A percentile compares a stretch with the other conserved stretches of the same genome.
phyloP scores from a whole-genome alignment of 1,140 invertebrate genomes.

The Euwallacea similis region DNA sequence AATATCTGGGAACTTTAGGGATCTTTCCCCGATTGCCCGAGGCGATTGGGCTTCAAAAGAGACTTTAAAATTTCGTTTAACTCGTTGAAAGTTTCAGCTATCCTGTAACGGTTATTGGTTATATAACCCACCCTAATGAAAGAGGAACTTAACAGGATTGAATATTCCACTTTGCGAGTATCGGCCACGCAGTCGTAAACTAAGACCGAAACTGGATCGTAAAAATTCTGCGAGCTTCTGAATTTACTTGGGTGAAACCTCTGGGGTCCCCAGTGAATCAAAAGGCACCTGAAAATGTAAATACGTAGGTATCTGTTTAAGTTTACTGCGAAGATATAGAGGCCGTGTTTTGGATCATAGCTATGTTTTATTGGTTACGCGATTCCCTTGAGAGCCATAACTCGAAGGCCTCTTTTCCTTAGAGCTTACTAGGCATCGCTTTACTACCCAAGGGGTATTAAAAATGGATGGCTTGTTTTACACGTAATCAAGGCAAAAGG shows the following conservation, averaged over 20 bases:
- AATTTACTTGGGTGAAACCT: slow-evolving; percentile 22
- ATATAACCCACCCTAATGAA: background rate
- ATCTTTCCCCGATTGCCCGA: slow-evolving; percentile 2
- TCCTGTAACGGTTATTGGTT: background rate
- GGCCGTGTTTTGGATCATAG: slow-evolving; percentile 29
- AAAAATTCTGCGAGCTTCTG: background rate
- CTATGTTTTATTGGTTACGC: slow-evolving; percentile 27
- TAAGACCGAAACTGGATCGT: slow-evolving; percentile 7
- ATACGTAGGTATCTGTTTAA: slow-evolving; percentile 32
- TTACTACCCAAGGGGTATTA: slow-evolving; percentile 13
- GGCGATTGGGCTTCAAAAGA: slow-evolving; percentile 12
- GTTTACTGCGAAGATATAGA: slow-evolving; percentile 28
- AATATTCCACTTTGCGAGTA: slow-evolving; percentile 1
- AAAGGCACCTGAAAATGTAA: slow-evolving; percentile 26
- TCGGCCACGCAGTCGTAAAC: slow-evolving; percentile 2
- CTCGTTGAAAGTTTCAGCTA: slow-evolving; percentile 10
- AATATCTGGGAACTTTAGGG: slow-evolving; percentile 9
- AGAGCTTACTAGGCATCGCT: slow-evolving; percentile 5
- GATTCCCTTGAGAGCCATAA: slow-evolving; percentile 19
- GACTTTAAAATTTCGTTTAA: slow-evolving; percentile 16
- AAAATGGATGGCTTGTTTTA: slow-evolving; percentile 28
- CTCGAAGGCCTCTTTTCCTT: slow-evolving; percentile 30
- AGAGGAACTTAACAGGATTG: slow-evolving; percentile 4
- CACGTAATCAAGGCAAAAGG: slow-evolving; percentile 25
- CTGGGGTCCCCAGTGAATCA: slow-evolving; percentile 9